phyloP scores from a whole-genome alignment of 2,888 invertebrate genomes.

The Cecidostiba fungosa region DNA sequence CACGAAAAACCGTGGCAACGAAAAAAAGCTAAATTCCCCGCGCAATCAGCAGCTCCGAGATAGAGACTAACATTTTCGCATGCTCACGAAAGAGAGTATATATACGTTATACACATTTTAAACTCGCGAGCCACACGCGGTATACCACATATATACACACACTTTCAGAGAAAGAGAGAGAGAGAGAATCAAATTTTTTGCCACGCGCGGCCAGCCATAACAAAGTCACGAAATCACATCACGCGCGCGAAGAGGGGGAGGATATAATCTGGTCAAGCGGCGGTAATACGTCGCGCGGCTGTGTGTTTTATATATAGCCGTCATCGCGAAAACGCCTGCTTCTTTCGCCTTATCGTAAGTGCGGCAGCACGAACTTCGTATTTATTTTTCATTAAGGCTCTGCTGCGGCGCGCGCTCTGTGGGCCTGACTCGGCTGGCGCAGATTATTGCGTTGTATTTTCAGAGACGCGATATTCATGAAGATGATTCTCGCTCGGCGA shows the following conservation, averaged over 20 bases:
- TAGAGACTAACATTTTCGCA: conserved; percentile 18
- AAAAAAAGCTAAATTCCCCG: conserved; percentile 36
- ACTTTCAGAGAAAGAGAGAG: neutral
- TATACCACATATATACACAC: neutral
- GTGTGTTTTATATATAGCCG: conserved; percentile 13
- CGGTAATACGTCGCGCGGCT: conserved; percentile 56
- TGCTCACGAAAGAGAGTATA: neutral
- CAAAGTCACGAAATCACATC: conserved; percentile 65
- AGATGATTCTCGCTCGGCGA: conserved; percentile 27
- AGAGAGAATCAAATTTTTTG: conserved; percentile 59
- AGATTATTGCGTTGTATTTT: conserved; percentile 57
- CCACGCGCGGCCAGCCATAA: neutral
- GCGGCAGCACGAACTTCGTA: conserved; percentile 68
- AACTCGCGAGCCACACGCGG: neutral
- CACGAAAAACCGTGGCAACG: neutral
- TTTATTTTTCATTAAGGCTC: conserved; percentile 69
- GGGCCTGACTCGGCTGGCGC: conserved; percentile 12
- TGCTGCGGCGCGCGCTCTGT: neutral
- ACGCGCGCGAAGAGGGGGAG: conserved; percentile 46
- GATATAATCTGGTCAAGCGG: conserved; percentile 41
- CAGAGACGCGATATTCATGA: conserved; percentile 50
- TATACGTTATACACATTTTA: neutral
- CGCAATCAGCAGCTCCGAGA: conserved; percentile 17
- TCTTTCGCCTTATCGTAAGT: conserved; percentile 64
- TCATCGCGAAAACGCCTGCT: conserved; percentile 35